Conservation (phyloP, 1,140 invertebrate species). For the Gerris buenoi region DNA sequence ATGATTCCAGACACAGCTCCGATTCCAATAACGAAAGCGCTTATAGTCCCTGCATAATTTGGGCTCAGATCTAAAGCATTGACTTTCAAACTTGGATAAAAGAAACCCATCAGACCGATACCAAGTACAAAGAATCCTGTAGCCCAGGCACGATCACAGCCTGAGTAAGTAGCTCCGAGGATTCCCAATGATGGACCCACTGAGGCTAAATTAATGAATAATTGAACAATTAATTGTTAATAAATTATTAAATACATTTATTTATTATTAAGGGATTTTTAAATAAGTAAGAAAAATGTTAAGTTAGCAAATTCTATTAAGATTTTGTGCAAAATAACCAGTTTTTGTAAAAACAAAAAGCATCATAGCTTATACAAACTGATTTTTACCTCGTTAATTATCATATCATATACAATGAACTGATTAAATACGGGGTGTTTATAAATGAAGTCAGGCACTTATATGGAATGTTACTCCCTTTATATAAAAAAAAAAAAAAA, state of each 20-base stretch:
- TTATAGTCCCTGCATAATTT: slow-evolving; percentile 61
- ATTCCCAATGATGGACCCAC: slow-evolving; percentile 58
- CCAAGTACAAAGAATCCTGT: slow-evolving; percentile 45
- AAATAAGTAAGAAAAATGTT: too few species aligned
- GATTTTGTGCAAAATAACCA: too few species aligned
- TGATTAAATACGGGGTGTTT: too few species aligned
- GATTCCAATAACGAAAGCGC: slow-evolving; percentile 66
- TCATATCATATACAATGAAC: too few species aligned
- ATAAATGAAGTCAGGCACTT: too few species aligned
- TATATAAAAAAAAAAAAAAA: too few species aligned
- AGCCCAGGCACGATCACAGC: slow-evolving; percentile 46
- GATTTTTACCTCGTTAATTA: too few species aligned
- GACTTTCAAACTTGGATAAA: slow-evolving; percentile 53
- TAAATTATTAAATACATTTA: not conserved
- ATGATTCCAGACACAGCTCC: slow-evolving; percentile 63
- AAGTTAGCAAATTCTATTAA: too few species aligned
- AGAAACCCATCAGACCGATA: slow-evolving; percentile 55
- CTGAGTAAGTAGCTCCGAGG: slow-evolving; percentile 59
- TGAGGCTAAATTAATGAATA: slow-evolving; percentile 40
- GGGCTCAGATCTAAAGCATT: slow-evolving; percentile 66
- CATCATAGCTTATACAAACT: too few species aligned
- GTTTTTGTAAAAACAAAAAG: too few species aligned
- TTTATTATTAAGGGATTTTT: not conserved
- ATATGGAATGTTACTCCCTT: too few species aligned
- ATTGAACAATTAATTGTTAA: slow-evolving; percentile 12